phyloP scores from a whole-genome alignment of 2,797 vertebrate species.

The Anguilla anguilla region DNA sequence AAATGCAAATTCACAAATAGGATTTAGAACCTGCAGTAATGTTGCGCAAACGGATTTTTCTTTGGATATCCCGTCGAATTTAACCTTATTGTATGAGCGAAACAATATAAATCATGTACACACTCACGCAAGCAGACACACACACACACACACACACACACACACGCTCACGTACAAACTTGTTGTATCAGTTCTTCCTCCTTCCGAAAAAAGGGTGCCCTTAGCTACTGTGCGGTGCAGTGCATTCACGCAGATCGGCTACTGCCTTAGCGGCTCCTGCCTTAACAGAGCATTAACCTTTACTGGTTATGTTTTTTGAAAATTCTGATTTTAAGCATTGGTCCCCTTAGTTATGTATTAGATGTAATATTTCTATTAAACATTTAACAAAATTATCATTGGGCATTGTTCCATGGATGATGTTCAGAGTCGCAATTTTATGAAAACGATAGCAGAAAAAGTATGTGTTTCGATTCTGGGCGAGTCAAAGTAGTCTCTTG shows the following conservation, averaged over 20 bases:
- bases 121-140: background rate
- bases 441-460: no score
- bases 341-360: no score
- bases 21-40: conserved; percentile 10
- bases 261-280: background rate
- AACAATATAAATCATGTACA: no score
- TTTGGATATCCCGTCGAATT: background rate
- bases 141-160: conserved; percentile 7
- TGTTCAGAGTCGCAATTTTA: no score
- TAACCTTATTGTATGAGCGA: background rate
- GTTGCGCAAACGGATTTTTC: background rate
- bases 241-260: background rate
- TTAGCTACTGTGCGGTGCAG: background rate
- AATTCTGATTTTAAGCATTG: background rate
- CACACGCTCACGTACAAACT: background rate
- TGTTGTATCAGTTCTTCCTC: background rate
- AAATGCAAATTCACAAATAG: conserved; percentile 36
- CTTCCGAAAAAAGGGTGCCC: background rate
- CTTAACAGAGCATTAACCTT: background rate
- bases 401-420: no score
- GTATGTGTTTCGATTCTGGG: no score
- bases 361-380: no score
- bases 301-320: background rate
- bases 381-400: no score
- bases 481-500: no score